Base-by-base conservation (phyloP, 2,113 vertebrate genomes). In the Tragelaphus scriptus region DNA sequence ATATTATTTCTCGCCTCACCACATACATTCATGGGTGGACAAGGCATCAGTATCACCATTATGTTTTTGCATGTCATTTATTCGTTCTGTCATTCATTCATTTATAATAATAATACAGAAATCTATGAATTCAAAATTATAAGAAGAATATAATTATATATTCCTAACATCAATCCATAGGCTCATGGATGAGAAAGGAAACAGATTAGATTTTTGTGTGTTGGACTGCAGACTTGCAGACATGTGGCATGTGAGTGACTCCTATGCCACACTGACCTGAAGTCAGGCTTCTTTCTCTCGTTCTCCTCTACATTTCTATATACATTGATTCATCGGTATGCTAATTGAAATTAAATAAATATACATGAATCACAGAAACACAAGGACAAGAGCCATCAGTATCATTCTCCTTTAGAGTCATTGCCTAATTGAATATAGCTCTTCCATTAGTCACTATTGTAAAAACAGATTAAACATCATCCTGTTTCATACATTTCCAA, bases 221-320 rank as follows among this genome's bases (percentile, higher is more conserved):
- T 1, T 40, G 44, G 44, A 61, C 30, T 5, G 44, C 85, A 84
- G 47, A 75, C 49, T 56, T 87, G 49, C 49, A 91, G 81, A 87
- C 68, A 59, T 8, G 1, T 0, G 51, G 9, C 9, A 17, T 21
- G 7, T 7, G 25, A 36, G 7, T 1, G 15, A 36, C 80, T 92
- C 47, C 4, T 28, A 32, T 4, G 4, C 13, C 36, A 58, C 1
- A 56, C 0, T 13, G 51, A 63, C 40, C 71, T 47, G 11, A 15
- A 44, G 5, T 23, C 16, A 44, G 26, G 4, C 7, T 56, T 75
- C 14, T 5, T 28, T 23, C 51, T 44, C 47, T 96, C 30, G 19
- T 21, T 47, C 30, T 44, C 25, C 65, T 40, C 53, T 44, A 15
- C 55, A 89, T 40, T 71, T 56, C 47, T 49, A 55, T 21, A 30